Evolutionary conservation across 92 coral and sea anemone genomes (phyloP).

Genomic region (Actinernus sp.): DNA sequence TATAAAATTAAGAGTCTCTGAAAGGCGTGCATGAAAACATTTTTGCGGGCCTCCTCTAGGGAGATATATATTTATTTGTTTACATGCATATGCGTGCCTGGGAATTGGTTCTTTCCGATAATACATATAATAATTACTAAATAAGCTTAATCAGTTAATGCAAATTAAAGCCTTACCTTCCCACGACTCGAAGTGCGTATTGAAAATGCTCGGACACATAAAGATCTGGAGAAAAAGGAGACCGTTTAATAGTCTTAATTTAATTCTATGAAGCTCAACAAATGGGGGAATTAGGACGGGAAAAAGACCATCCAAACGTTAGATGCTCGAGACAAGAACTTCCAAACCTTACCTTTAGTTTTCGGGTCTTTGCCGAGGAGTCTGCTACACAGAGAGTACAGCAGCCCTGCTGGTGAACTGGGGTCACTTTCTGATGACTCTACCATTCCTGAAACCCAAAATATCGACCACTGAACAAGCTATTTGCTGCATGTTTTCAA

Average conservation of each 20-base stretch:
- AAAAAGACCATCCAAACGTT: background rate
- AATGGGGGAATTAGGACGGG: background rate
- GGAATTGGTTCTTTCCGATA: no score
- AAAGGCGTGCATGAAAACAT: no score
- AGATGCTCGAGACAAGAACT: background rate
- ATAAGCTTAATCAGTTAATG: background rate
- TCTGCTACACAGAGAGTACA: slow-evolving; percentile 77
- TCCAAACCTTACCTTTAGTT: slow-evolving; percentile 58
- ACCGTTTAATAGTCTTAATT: no score
- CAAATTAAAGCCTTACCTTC: slow-evolving; percentile 75
- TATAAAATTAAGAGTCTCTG: no score
- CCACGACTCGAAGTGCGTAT: slow-evolving; percentile 91
- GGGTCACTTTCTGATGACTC: slow-evolving; percentile 66
- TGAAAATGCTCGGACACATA: slow-evolving; percentile 89
- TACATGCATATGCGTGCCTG: no score
- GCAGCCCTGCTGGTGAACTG: slow-evolving; percentile 78
- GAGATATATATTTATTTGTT: no score
- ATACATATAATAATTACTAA: background rate
- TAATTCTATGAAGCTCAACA: no score
- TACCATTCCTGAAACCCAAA: slow-evolving; percentile 52
- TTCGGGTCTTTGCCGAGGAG: slow-evolving; percentile 69
- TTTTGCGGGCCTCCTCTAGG: no score
- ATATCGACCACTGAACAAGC: no score
- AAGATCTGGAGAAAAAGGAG: slow-evolving; percentile 8
- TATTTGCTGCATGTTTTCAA: slow-evolving; percentile 1